Evolutionary conservation across 2,888 invertebrate species (phyloP).

Genomic region (Rotaria macrura): DNA sequence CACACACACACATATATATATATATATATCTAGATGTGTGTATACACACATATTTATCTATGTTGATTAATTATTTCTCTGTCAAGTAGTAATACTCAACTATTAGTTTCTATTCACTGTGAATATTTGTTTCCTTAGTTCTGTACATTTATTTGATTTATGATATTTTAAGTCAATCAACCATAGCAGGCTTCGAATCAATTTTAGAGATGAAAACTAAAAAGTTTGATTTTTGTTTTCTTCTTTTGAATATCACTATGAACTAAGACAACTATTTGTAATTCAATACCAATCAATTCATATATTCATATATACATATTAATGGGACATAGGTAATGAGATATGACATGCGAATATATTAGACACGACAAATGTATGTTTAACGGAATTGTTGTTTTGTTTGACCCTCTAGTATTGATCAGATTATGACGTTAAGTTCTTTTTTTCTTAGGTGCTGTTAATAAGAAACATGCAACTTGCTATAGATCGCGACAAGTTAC

Average conservation of each 20-base stretch:
- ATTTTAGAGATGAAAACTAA: neutral
- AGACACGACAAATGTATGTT: neutral
- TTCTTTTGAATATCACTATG: too few species aligned
- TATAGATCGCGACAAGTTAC: neutral
- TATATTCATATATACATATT: neutral
- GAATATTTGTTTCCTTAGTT: too few species aligned
- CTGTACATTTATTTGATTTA: neutral
- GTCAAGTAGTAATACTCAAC: neutral
- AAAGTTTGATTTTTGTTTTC: too few species aligned
- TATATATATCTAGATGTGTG: too few species aligned
- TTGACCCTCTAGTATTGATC: neutral
- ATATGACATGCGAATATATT: neutral
- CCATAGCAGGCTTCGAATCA: neutral
- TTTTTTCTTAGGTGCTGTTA: neutral
- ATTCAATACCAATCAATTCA: neutral
- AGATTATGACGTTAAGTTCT: neutral
- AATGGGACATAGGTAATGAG: neutral
- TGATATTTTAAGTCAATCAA: neutral
- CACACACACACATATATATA: too few species aligned
- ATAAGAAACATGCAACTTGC: neutral
- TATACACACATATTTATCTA: neutral
- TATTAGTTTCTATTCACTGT: neutral
- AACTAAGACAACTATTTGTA: neutral
- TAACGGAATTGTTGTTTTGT: neutral
- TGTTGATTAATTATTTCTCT: neutral